Evolutionary conservation across 2,113 vertebrate species (phyloP).

Genomic region (Collichthys lucidus): DNA sequence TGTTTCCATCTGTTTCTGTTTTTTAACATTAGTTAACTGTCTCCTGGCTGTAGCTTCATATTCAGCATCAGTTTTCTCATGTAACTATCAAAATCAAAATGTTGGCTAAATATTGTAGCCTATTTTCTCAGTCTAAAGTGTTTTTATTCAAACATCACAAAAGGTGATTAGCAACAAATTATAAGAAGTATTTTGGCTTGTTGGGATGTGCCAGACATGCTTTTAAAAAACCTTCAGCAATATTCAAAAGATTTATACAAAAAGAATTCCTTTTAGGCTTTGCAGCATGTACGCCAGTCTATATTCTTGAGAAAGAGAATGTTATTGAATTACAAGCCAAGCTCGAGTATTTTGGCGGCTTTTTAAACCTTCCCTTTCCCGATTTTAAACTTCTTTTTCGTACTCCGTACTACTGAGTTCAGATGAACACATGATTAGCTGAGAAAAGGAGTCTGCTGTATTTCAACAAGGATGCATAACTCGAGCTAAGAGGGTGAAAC

Average conservation of each 20-base stretch:
- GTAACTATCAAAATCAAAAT: not conserved
- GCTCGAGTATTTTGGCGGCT: conserved; percentile 44
- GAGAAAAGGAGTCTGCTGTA: conserved; percentile 36
- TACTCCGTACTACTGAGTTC: conserved; percentile 57
- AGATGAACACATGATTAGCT: conserved; percentile 62
- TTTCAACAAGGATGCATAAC: conserved; percentile 28
- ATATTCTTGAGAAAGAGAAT: conserved; percentile 39
- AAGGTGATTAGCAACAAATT: conserved; percentile 35
- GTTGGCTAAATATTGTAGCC: not conserved
- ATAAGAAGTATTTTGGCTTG: conserved; percentile 38
- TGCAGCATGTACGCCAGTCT: conserved; percentile 41
- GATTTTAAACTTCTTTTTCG: conserved; percentile 40
- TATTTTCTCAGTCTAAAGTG: not conserved
- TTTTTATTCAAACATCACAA: conserved; percentile 9
- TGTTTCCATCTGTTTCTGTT: not conserved
- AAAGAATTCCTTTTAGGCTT: conserved; percentile 34
- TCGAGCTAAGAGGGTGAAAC: conserved; percentile 29
- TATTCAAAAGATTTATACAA: conserved; percentile 36
- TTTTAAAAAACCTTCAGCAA: conserved; percentile 37
- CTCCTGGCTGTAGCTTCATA: not conserved
- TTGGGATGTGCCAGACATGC: conserved; percentile 38
- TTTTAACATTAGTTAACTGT: conserved; percentile 6
- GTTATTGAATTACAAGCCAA: conserved; percentile 46
- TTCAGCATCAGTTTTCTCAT: not conserved
- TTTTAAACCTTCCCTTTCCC: conserved; percentile 25